A percentile compares a stretch with the other conserved stretches of the same genome.
These are phyloP conservation scores for Phyllostomus hastatus DNA, from an alignment of 2,113 vertebrate species.

Conservation along the genomic window DNA sequence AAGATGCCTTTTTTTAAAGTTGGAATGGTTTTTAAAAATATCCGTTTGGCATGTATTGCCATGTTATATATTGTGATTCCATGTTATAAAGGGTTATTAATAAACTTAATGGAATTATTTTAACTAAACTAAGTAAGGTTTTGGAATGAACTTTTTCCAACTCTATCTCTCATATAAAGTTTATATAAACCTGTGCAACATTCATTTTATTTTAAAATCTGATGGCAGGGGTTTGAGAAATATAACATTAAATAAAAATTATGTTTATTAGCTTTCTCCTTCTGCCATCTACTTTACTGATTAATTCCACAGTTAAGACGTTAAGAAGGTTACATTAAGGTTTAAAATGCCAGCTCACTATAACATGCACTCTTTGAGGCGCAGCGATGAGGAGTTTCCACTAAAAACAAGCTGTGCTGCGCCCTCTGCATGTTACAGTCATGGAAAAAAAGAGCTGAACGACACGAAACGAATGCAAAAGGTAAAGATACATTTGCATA, in stretches of 20 bases:
- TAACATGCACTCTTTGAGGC: neutral
- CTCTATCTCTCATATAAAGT: neutral
- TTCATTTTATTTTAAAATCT: constrained; percentile 46
- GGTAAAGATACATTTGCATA: neutral
- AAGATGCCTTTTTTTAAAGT: neutral
- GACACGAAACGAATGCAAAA: constrained; percentile 18
- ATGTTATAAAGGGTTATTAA: neutral
- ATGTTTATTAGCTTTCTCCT: neutral
- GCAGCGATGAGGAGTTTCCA: neutral
- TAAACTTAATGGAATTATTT: neutral
- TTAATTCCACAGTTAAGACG: neutral
- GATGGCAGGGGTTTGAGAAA: neutral
- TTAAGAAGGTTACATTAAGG: neutral
- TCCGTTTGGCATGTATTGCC: neutral
- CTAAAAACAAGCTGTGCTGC: neutral
- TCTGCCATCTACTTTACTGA: neutral
- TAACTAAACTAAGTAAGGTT: neutral
- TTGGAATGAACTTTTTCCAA: neutral
- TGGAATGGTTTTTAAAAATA: neutral
- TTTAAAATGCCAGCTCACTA: neutral
- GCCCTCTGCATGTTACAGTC: neutral
- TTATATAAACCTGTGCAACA: neutral
- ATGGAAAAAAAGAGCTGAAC: neutral
- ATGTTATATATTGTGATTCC: neutral
- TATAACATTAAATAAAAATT: neutral